Evolutionary conservation across 2,888 invertebrate genomes (phyloP), one percentile per base, ranked within the genome.

Genomic region (Tetramorium bicarinatum): DNA sequence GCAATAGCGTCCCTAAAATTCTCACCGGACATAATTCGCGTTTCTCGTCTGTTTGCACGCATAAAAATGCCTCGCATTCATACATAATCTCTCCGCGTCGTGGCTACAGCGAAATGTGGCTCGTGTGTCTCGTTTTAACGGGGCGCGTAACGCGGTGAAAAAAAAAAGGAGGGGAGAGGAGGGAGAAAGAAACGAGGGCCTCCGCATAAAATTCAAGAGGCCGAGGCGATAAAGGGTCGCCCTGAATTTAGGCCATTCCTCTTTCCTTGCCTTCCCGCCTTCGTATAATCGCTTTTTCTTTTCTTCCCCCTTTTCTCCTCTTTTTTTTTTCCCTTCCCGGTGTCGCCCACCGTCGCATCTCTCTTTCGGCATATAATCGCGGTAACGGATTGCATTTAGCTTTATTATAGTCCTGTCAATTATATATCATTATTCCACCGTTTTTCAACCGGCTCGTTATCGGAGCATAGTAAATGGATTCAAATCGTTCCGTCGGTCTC

Each of bases 131-230:
- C 79, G 56, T 71, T 79, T 79, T 79, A 79, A 79, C 71, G 71
- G 74, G 56, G 79, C 77, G 81, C 75, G 88, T 87, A 88, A 87
- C 83, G 69, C 81, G 54, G 83, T 41, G 29, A 85, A 74, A 38
- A 71, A 76, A 66, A 52, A 62, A 18, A 52, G 0, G 9, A 25
- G 62, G 21, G 13, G 41, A 8, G n/a, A 1, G 52, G 54, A 1
- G 13, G 13, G 15, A 47, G 52, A 54, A 38, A 64, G 41, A 44
- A 76, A 76, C 3, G n/a, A 67, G 72, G 38, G 44, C 64, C 77
- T 72, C 69, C 67, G 76, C 89, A 75, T 81, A 69, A 85, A 89
- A 84, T 85, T 80, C 81, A 62, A 49, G 44, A 66, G 64, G 76
- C 82, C 61, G 71, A 74, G 56, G 80, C 77, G 80, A 81, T 41